phyloP scores from a whole-genome alignment of 2,888 invertebrate genomes.

The Pseudanteris insignis region DNA sequence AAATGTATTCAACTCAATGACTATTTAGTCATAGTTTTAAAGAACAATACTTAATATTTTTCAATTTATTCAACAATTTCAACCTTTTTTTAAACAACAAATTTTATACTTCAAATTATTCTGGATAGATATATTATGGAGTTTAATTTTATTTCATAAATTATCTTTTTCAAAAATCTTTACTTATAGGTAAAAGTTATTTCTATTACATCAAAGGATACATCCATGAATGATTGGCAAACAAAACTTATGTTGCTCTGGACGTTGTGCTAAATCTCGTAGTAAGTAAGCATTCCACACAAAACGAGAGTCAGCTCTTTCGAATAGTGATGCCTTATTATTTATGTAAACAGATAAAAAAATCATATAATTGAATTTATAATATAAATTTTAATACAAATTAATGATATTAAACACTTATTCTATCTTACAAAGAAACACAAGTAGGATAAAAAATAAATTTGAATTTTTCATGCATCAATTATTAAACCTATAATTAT shows the following conservation, averaged over 20 bases:
- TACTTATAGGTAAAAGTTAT: too few relatives aligned
- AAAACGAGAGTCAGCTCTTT: constrained; percentile 87
- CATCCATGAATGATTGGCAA: constrained; percentile 93
- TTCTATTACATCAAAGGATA: too few relatives aligned
- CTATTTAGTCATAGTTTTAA: constrained; percentile 60
- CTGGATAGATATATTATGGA: too few relatives aligned
- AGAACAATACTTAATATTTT: constrained; percentile 19
- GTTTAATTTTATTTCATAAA: too few relatives aligned
- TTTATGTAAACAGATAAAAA: constrained; percentile 41
- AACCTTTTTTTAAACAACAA: not conserved
- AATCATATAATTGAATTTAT: constrained; percentile 11
- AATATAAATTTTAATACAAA: not conserved
- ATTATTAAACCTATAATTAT: too few relatives aligned
- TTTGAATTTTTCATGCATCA: too few relatives aligned
- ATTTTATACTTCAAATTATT: not conserved
- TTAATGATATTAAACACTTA: not conserved
- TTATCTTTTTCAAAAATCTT: too few relatives aligned
- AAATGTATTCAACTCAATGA: constrained; percentile 82
- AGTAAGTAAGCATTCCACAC: constrained; percentile 92
- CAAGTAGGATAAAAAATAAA: not conserved
- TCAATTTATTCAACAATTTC: not conserved
- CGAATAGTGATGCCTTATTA: constrained; percentile 80
- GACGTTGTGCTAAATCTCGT: constrained; percentile 75
- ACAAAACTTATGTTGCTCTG: constrained; percentile 81
- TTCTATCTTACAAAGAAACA: not conserved